Conservation (phyloP, 1,140 invertebrate species). For the Cherax destructor region DNA sequence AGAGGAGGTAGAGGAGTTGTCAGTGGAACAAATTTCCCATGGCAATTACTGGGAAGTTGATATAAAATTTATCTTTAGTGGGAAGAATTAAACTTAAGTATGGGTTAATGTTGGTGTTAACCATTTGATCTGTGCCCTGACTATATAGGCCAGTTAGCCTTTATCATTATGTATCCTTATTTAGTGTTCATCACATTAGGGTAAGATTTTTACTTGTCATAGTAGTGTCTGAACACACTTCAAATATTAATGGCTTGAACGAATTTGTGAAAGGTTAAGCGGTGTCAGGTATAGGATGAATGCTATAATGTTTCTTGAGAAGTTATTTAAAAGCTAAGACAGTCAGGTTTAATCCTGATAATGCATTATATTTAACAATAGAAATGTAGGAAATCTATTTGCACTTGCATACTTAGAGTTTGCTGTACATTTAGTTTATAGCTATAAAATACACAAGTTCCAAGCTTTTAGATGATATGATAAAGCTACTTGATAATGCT, state of each 20-base stretch:
- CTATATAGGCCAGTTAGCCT: neutral
- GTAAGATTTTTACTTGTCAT: conserved; percentile 14
- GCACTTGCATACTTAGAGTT: neutral
- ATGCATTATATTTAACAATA: neutral
- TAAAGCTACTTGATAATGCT: neutral
- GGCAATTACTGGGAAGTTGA: neutral
- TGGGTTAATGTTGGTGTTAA: neutral
- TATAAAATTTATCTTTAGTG: neutral
- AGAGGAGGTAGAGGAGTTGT: conserved; percentile 8
- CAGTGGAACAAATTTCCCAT: neutral
- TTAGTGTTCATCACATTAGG: neutral
- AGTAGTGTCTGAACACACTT: neutral
- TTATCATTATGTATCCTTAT: neutral
- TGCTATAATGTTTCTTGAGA: neutral
- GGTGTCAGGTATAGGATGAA: neutral
- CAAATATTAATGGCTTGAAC: neutral
- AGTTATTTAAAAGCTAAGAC: neutral
- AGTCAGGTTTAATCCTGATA: neutral
- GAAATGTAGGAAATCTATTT: neutral
- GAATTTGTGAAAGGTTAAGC: neutral
- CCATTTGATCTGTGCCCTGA: neutral
- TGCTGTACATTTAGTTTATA: neutral
- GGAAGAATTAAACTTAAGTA: neutral
- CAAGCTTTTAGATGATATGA: neutral
- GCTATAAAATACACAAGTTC: neutral